Base-by-base conservation (phyloP, 2,113 vertebrate genomes). In the Urocolius indicus region DNA sequence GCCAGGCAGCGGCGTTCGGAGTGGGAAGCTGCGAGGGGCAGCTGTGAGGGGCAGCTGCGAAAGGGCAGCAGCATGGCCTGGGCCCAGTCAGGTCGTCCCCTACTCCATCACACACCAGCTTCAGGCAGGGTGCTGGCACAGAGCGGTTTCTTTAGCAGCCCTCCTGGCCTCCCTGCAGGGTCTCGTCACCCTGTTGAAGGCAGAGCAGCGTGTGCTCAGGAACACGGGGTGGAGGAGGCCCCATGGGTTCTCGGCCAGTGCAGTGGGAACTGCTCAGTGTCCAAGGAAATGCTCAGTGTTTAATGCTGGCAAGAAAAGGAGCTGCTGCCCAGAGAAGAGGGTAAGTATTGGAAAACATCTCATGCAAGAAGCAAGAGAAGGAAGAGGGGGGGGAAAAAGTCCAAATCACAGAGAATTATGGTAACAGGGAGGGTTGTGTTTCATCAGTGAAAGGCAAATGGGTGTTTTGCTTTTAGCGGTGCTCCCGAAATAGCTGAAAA, bases 371-470 rank as follows among this genome's bases (percentile, higher is more conserved):
- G 22, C 34, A 26, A 17, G 57, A 49, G 24, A 30, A 54, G 12
- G 30, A 26, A 9, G 18, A 17, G 34, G 22, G 34, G 26, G 5
- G 13, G 10, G 6, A 5, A 4, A 17, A 48, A 68, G n/a, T 29
- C 65, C 45, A 54, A 63, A 41, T 58, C 26, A 5, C 32, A 43
- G 27, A 62, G 38, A 29, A 65, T 30, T 19, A 23, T 1, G 32
- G 0, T 21, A 43, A 38, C 11, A 32, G 17, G 0, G 10, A 30
- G 16, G 29, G 18, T 22, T 1, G 1, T 9, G 26, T 38, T 57
- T 13, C 36, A 38, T n/a, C 19, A n/a, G 12, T 48, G 58, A 36
- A 51, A 54, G 48, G 58, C 54, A 76, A 66, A 57, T 1, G 22
- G 69, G 36, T 2, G 2, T 30, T 66, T 29, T 23, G 19, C 49